Percentiles rank a stretch among this genome's conserved stretches.
phyloP scores from a whole-genome alignment of 2,888 invertebrate species.

The Melanostoma mellinum region DNA sequence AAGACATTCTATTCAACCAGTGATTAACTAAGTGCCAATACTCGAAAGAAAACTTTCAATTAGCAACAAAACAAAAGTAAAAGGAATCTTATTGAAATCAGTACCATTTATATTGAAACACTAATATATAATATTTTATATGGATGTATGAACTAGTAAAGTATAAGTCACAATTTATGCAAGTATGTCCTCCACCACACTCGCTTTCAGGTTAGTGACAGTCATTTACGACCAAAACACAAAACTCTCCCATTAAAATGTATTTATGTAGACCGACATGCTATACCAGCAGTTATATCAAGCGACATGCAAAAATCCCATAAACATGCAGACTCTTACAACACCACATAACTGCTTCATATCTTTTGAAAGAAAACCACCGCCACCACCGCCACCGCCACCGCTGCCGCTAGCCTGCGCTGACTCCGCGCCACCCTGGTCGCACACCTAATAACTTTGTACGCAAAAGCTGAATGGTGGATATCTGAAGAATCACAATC shows the following conservation, averaged over 20 bases:
- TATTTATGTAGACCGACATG: slow-evolving; percentile 36
- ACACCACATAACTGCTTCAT: slow-evolving; percentile 44
- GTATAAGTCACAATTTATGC: not conserved
- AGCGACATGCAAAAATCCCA: slow-evolving; percentile 58
- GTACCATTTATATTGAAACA: too few species aligned
- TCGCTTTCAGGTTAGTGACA: slow-evolving; percentile 1
- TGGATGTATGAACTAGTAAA: not conserved
- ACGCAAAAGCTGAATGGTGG: slow-evolving; percentile 42
- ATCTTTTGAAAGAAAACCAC: slow-evolving; percentile 27
- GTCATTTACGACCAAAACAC: slow-evolving; percentile 35
- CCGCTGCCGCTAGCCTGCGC: too few species aligned
- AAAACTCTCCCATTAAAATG: slow-evolving; percentile 40
- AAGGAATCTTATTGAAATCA: too few species aligned
- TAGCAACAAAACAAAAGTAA: too few species aligned
- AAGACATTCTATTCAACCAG: too few species aligned
- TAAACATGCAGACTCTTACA: slow-evolving; percentile 64
- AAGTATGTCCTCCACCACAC: not conserved
- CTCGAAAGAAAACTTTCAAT: too few species aligned
- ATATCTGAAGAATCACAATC: slow-evolving; percentile 49
- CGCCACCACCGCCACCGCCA: slow-evolving; percentile 16
- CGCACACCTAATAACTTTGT: slow-evolving; percentile 41
- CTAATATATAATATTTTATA: too few species aligned
- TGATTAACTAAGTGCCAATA: too few species aligned
- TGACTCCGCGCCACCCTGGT: not conserved
- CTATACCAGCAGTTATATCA: slow-evolving; percentile 31